Evolutionary conservation across 2,113 vertebrate species (phyloP), one percentile per base, ranked within the genome.

Genomic region (Perca schrenkii): DNA sequence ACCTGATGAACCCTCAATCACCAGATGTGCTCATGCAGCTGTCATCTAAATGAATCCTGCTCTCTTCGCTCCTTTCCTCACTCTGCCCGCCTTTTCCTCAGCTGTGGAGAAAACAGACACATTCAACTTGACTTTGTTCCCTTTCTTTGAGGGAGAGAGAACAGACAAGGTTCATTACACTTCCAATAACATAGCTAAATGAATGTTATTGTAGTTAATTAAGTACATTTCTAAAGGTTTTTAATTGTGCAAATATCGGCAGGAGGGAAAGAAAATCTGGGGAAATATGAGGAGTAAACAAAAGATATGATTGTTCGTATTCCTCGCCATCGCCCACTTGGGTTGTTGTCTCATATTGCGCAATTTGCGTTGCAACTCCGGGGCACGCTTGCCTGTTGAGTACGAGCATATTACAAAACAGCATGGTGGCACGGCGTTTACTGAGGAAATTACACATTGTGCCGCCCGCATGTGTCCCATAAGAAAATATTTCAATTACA

Each of bases 401-500:
- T 17, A 64, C 16, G 28, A 82, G 82, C 77, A 87, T 91, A 92
- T 94, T 91, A 90, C 82, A 88, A 92, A 91, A 80, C 93, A 94
- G 93, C 93, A 84, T 91, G 92, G 89, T 49, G 88, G 90, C 90
- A 67, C 75, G 65, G 86, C 65, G 72, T 93, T 92, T 89, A 80
- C 75, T 77, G 77, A 80, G 90, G 86, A 94, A 94, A 93, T 92
- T 89, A 87, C 90, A 92, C 90, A 92, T 93, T 85, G 92, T 89
- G 71, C 88, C 50, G 16, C 70, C 88, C 57, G 40, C 40, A 43
- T 74, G 88, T 75, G 87, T 91, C 92, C 92, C 91, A 90, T 89
- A 93, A 93, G 89, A 86, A 88, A 66, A 90, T 88, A 87, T 92
- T 92, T 94, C 93, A 94, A 93, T 94, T 93, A 92, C 82, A 86